These are phyloP conservation scores for Hoplostethus mediterraneus DNA, from an alignment of 2,797 vertebrate species.

Conservation along the genomic window DNA sequence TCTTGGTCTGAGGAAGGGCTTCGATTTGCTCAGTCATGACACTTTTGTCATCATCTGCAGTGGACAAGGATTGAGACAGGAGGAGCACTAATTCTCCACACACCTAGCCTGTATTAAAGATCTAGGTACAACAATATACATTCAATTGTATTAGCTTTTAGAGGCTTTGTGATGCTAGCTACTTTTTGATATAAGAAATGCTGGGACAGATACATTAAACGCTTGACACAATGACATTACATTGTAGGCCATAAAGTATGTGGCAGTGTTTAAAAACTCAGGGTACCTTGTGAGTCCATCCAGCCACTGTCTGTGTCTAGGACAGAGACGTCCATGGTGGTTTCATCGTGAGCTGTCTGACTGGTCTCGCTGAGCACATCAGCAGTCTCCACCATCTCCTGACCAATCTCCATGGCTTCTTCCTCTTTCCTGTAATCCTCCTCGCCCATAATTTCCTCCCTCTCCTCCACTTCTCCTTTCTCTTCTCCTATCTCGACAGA, in stretches of 20 bases:
- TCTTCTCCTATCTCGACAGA: background rate
- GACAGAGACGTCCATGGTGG: slow-evolving; percentile 90
- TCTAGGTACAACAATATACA: slow-evolving; percentile 24
- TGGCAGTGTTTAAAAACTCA: slow-evolving; percentile 52
- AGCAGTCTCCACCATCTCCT: slow-evolving; percentile 76
- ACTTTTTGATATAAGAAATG: slow-evolving; percentile 13
- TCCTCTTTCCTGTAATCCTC: background rate
- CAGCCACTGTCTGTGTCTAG: slow-evolving; percentile 95
- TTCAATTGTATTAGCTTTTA: slow-evolving; percentile 15
- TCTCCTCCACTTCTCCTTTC: slow-evolving; percentile 13
- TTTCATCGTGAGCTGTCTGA: slow-evolving; percentile 88
- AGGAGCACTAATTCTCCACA: slow-evolving; percentile 56
- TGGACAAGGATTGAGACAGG: slow-evolving; percentile 69
- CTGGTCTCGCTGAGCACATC: slow-evolving; percentile 78
- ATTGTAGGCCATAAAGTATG: background rate
- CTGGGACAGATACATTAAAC: slow-evolving; percentile 3
- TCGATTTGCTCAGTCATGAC: slow-evolving; percentile 92
- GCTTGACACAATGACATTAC: slow-evolving; percentile 10
- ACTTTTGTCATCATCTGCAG: slow-evolving; percentile 96
- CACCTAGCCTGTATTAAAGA: slow-evolving; percentile 1
- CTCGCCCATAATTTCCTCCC: slow-evolving; percentile 6
- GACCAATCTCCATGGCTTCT: slow-evolving; percentile 29
- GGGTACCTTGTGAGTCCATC: slow-evolving; percentile 95
- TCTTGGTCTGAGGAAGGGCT: slow-evolving; percentile 85
- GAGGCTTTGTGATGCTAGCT: slow-evolving; percentile 13